Conservation (phyloP, 2,797 vertebrate genomes). For the Sebastiscus albofasciatus region DNA sequence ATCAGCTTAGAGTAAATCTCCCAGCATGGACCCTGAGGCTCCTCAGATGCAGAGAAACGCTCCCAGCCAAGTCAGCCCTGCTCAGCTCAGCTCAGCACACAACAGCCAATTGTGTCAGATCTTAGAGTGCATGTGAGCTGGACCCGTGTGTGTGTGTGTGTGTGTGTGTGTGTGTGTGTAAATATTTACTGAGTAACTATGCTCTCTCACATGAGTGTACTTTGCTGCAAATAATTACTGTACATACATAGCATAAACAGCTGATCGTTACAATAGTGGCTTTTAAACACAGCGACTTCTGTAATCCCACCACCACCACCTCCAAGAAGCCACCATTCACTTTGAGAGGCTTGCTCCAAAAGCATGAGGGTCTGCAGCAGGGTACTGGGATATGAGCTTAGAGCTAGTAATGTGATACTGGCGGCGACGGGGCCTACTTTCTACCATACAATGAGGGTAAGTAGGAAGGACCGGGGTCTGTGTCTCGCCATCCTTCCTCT, state of each 20-base stretch:
- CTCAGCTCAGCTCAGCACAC: slow-evolving; percentile 48
- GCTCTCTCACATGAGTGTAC: slow-evolving; percentile 46
- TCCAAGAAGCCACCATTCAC: not conserved
- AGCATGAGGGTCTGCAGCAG: slow-evolving; percentile 9
- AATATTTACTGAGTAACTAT: slow-evolving; percentile 42
- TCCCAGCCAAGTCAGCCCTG: slow-evolving; percentile 30
- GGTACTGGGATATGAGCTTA: not conserved
- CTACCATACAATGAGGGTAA: slow-evolving; percentile 10
- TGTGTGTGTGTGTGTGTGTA: slow-evolving; percentile 21
- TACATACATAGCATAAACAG: slow-evolving; percentile 26
- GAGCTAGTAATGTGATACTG: slow-evolving; percentile 8
- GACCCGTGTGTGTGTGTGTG: slow-evolving; percentile 4
- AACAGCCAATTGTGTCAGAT: slow-evolving; percentile 59
- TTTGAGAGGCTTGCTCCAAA: slow-evolving; percentile 15
- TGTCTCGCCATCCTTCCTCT: slow-evolving; percentile 41
- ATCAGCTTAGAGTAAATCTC: slow-evolving; percentile 83
- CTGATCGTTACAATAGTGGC: slow-evolving; percentile 13
- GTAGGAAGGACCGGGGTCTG: slow-evolving; percentile 1
- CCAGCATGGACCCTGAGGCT: slow-evolving; percentile 58
- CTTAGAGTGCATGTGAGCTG: slow-evolving; percentile 39
- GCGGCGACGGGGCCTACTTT: not conserved
- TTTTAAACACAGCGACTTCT: slow-evolving; percentile 14
- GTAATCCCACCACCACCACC: slow-evolving; percentile 7
- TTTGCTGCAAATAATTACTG: slow-evolving; percentile 47
- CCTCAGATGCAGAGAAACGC: slow-evolving; percentile 49